Conservation (phyloP, 2,797 vertebrate species). For the Hippoglossus hippoglossus region DNA sequence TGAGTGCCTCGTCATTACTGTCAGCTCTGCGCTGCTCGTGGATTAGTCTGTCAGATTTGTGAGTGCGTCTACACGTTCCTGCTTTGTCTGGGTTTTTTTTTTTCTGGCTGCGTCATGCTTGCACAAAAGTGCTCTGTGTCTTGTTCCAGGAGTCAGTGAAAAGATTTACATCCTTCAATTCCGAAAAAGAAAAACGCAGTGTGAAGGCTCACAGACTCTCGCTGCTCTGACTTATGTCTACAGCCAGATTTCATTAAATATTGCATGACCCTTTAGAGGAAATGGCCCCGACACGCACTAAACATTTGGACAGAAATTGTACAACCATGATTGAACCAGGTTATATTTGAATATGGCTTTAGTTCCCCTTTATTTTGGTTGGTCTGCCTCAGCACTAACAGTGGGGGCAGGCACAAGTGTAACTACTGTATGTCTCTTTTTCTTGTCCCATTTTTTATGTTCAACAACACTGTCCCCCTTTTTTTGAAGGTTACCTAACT, state of each 20-base stretch:
- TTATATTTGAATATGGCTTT: conserved; percentile 12
- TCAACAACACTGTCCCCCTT: neutral
- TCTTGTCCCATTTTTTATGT: neutral
- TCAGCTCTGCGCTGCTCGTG: conserved; percentile 29
- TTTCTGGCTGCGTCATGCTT: conserved; percentile 1
- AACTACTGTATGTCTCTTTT: neutral
- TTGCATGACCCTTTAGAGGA: conserved; percentile 26
- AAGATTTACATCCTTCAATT: too few species aligned
- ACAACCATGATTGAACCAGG: neutral
- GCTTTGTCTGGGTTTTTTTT: neutral
- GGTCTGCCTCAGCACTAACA: too few species aligned
- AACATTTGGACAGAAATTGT: too few species aligned
- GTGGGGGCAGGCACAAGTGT: too few species aligned
- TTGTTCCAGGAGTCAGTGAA: too few species aligned
- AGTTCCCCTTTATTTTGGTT: neutral
- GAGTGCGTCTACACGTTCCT: conserved; percentile 10
- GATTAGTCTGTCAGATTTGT: conserved; percentile 51
- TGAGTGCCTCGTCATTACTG: conserved; percentile 48
- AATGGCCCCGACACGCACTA: too few species aligned
- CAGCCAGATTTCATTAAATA: conserved; percentile 44
- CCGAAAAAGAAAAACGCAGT: too few species aligned
- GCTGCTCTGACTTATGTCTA: conserved; percentile 22
- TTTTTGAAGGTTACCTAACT: neutral
- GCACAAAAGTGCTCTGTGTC: neutral
- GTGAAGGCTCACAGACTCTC: conserved; percentile 13